Evolutionary conservation across 1,140 invertebrate species (phyloP), one percentile per base, ranked within the genome.

Genomic region (Bombus difficillimus): DNA sequence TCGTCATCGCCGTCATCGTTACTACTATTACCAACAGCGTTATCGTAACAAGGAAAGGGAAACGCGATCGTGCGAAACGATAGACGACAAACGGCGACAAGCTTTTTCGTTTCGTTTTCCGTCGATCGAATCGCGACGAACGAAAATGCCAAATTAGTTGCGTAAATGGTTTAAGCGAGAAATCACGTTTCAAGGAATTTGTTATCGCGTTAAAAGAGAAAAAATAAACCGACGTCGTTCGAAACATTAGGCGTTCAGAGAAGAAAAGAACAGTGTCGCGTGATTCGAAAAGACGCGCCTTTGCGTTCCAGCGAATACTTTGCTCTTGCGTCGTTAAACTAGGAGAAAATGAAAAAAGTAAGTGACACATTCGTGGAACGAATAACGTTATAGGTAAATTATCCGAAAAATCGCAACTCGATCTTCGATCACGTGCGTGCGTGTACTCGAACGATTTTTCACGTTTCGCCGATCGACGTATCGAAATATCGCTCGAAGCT

Each of bases 1-100:
- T n/a, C 25, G 3, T 74, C 88, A 85, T 57, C 78, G 62, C 41
- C 62, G 47, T 66, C 77, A 85, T 47, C 62, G 74, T 72, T 43
- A 34, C 43, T 57, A 53, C 66, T 37, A 39, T 59, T 82, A 47
- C n/a, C 43, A 25, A 28, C 47, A 25, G n/a, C 32, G 32, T 53
- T 76, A 66, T 43, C n/a, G 47, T 22, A 53, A 53, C 47, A 22
- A 22, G 47, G 18, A 22, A 53, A 22, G 47, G 18, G 47, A 53
- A 8, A 22, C 5, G 22, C 0, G 41, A 57, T 59, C 9, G 1
- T 2, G 47, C 47, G 74, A 76, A 18, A 57, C 2, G 32, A 39
- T n/a, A 25, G 41, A 47, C 72, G 72, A 28, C n/a, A 22, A 41
- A 43, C 3, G 28, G 39, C 39, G 28, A 22, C 34, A 12, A 62